Evolutionary conservation across 2,113 vertebrate species (phyloP), one percentile per base, ranked within the genome.

Genomic region (Trichechus manatus): DNA sequence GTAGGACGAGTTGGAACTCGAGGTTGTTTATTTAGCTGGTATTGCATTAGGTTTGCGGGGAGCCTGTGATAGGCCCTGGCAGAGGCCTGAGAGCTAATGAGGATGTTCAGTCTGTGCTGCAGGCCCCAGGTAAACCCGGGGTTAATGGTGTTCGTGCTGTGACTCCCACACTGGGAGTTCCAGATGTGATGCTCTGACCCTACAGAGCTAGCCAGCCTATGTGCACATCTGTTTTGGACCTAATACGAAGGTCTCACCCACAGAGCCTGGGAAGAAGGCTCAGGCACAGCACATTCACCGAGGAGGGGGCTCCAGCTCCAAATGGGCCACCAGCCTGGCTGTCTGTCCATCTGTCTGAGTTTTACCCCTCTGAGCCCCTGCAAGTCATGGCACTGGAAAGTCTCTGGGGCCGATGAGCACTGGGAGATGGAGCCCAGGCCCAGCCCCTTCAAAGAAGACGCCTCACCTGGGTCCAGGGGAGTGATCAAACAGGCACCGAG

Each of bases 221-320:
- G 80, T 8, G 59, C 64, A 85, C 84, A 95, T 96, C 94, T 97
- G 97, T 90, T 96, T 94, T 94, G 92, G 94, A 97, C 84, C 53
- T 87, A 89, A 93, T 78, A 74, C 0, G 64, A 88, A 87, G 59
- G 19, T 74, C 59, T 89, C 50, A 15, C 72, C 50, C 70, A 42
- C 83, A 44, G 42, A 82, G 64, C 75, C 79, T n/a, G 61, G 39
- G 14, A 82, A 94, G 66, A 77, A 91, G 74, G 68, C 68, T 81
- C 89, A 86, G 79, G 68, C 72, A 42, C 4, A 86, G 91, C 63
- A 74, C 63, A 82, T 77, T 97, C 19, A 25, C 72, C 4, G 4
- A 77, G n/a, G 47, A 2, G 4, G 31, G 50, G 56, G 75, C 42
- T 91, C 64, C 82, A 25, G 77, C 77, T 96, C 44, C 39, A 9